Evolutionary conservation across 2,113 vertebrate species (phyloP), one percentile per base, ranked within the genome.

Genomic region (Halichoeres trimaculatus): DNA sequence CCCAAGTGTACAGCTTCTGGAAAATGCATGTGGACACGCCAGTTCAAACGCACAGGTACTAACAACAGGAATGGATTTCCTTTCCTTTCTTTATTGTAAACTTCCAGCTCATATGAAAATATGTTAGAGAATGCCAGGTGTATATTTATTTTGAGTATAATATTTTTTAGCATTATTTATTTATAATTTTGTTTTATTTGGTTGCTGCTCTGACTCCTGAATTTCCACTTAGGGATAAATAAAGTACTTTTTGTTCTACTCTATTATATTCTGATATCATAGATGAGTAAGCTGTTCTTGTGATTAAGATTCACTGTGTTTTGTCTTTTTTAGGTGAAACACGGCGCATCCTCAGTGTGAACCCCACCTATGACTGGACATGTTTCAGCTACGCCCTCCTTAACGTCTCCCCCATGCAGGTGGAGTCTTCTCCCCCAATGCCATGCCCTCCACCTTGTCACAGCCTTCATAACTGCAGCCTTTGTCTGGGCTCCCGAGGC

Each of bases 21-120:
- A 64, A 97, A 96, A 84, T 97, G 96, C 92, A 97, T 97, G 96
- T 98, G 96, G 96, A 97, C 96, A 0, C 94, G 96, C 5, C 96
- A 98, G 69, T 97, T 98, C 91, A 97, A 98, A 85, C 94, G 96
- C 70, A 98, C 96, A 1, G 96, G 96, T 96, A 85, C 1, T 64
- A n/a, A 1, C 3, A 34, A 6, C 10, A 40, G 26, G 38, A 35
- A 26, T 2, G 5, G 30, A 30, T 30, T 30, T 30, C 41, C 3
- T 43, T 43, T 16, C 5, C 1, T 17, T 16, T 43, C 13, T 13
- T 40, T 40, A 13, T 30, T 30, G 30, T 30, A 4, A 30, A 30
- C 30, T 30, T 30, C 6, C 30, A 30, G 30, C 30, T 40, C 9
- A 11, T 10, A 10, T 40, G n/a, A n/a, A n/a, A n/a, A n/a, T n/a